A percentile compares a stretch with the other conserved stretches of the same genome.
Conservation (phyloP, 2,113 vertebrate genomes). For the Tenrec ecaudatus region DNA sequence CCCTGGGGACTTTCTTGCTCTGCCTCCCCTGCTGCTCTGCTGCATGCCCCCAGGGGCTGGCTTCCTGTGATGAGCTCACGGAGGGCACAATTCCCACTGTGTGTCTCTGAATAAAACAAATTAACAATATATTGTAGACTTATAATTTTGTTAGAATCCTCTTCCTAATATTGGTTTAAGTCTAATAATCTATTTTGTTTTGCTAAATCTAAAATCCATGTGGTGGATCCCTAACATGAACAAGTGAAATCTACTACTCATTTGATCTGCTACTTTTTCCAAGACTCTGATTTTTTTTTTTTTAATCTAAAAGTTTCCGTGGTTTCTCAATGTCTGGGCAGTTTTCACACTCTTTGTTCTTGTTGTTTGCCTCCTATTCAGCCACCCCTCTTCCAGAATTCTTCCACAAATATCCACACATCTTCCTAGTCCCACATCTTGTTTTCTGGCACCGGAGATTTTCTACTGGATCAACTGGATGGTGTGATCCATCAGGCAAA, state of each 20-base stretch:
- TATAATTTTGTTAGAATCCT: neutral
- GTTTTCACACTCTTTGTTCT: too few species aligned
- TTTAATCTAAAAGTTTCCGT: neutral
- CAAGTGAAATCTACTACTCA: too few species aligned
- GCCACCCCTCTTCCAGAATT: neutral
- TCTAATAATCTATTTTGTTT: neutral
- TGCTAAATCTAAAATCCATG: neutral
- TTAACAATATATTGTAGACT: neutral
- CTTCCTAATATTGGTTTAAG: neutral
- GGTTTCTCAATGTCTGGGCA: neutral
- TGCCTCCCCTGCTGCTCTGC: too few species aligned
- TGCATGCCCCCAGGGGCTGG: too few species aligned
- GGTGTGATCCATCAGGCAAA: neutral
- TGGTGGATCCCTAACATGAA: neutral
- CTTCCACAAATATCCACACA: neutral
- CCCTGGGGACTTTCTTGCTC: too few species aligned
- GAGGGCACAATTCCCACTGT: too few species aligned
- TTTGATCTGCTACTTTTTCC: neutral
- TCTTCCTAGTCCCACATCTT: neutral
- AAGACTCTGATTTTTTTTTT: neutral
- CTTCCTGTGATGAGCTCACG: too few species aligned
- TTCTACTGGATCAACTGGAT: neutral
- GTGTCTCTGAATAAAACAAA: neutral
- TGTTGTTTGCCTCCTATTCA: neutral
- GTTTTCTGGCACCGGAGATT: neutral